Base-by-base conservation (phyloP, 35 echinoderm and acorn worm genomes). In the Hemicentrotus pulcherrimus region DNA sequence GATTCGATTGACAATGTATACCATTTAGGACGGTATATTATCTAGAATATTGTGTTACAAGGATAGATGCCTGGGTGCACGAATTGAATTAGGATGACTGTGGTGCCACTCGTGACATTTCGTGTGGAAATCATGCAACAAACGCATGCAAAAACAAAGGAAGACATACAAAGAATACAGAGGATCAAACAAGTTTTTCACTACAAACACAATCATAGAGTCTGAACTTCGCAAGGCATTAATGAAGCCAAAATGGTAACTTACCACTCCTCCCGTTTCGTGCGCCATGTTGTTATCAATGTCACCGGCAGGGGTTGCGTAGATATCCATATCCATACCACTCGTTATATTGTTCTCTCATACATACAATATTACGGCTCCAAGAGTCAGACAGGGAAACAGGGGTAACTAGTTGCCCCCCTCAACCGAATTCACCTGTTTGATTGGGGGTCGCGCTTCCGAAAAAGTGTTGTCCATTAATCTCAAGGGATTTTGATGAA, bases 251-350 rank as follows among this genome's bases (percentile, higher is more conserved):
- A 55, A 78, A 78, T 78, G 24, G 24, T 90, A 19, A 32, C 88
- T 90, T 47, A 90, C 88, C 88, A 90, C 31, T 45, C 46, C 88
- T 47, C 88, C 88, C 46, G 88, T 16, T 10, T 90, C 13, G 11
- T 33, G 32, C 12, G 88, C 32, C 88, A 90, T 90, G 31, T 47
- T 90, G 88, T 90, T 90, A 32, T 90, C 88, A 47, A 90, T 90
- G 88, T 90, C 88, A 45, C 88, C 88, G 88, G 88, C 88, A 33
- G 88, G 88, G 46, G 88, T 90, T 33, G 88, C 88, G 0, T 90
- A 90, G 32, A 90, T 33, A 33, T 90, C 88, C 32, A 45, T 90
- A 45, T 33, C 88, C 88, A 90, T 90, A 90, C 46, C 88, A 78
- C 65, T 78, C 65, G 35, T 41, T 41, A 41, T n/a, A 78, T 78